Evolutionary conservation across 2,113 vertebrate genomes (phyloP).

Genomic region (Callorhinus ursinus): DNA sequence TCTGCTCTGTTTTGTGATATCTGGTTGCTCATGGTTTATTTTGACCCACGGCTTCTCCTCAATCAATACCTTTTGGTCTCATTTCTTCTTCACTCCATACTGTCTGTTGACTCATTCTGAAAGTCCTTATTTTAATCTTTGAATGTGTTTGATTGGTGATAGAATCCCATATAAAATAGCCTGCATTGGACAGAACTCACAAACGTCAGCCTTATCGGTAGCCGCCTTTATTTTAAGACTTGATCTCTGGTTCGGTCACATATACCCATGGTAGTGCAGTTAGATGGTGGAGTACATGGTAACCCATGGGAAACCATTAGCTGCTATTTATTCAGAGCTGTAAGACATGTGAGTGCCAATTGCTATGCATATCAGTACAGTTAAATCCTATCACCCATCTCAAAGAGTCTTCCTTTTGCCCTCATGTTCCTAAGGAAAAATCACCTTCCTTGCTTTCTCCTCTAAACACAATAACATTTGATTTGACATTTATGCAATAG

Average conservation of each 20-base stretch:
- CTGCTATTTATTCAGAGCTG: neutral
- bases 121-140: slow-evolving; percentile 3
- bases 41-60: neutral
- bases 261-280: neutral
- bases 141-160: neutral
- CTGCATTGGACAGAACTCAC: neutral
- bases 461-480: neutral
- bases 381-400: neutral
- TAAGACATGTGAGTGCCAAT: neutral
- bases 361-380: neutral
- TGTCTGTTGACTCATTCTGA: neutral
- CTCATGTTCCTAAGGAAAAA: neutral
- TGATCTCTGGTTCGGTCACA: neutral
- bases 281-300: neutral
- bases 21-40: neutral
- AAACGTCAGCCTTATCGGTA: neutral
- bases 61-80: neutral
- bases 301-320: neutral
- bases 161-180: neutral
- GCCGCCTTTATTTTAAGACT: neutral
- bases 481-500: neutral
- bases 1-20: neutral
- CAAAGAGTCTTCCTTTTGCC: neutral
- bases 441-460: neutral
- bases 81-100: neutral